Evolutionary conservation across 2,113 vertebrate genomes (phyloP), one percentile per base, ranked within the genome.

Genomic region (Conger conger): DNA sequence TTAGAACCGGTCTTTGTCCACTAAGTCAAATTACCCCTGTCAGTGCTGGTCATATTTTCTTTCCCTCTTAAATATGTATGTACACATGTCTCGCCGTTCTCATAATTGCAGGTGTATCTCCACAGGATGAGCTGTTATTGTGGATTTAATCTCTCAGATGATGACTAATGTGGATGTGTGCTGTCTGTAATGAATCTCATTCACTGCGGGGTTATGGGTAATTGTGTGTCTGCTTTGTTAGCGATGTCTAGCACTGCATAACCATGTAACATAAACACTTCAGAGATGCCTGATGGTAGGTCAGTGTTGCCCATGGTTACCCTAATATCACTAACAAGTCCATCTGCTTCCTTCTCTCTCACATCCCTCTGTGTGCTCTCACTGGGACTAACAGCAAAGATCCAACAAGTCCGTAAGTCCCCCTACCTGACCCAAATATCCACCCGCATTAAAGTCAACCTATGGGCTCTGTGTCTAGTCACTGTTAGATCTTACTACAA

Each of bases 331-430:
- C 79, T 83, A 85, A 85, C 80, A 3, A 94, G 94, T 88, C 36
- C 13, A 30, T 90, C 86, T 85, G 15, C 88, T 80, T 90, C 8
- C 63, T n/a, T 90, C 76, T 89, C 90, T 87, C 36, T 86, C 84
- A 87, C 89, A 45, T 83, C 50, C 85, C 18, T 54, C 86, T 82
- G n/a, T 85, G 8, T 73, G 95, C 94, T 92, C 91, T 90, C 90
- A 83, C 86, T 37, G 94, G 97, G 96, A 97, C 95, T 97, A 96
- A 97, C 97, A 99, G 98, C 97, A 95, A 97, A 92, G 94, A 98
- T 99, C 96, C 97, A 96, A 93, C 96, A 95, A 81, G 95, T 97
- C 92, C 83, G 98, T 99, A 97, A 99, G 98, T 99, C 40, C 85
- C 85, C 87, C 87, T 90, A 76, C 53, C 89, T 90, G 91, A 78